These are phyloP conservation scores for Archocentrus centrarchus DNA, from an alignment of 2,113 vertebrate species.

Conservation along the genomic window DNA sequence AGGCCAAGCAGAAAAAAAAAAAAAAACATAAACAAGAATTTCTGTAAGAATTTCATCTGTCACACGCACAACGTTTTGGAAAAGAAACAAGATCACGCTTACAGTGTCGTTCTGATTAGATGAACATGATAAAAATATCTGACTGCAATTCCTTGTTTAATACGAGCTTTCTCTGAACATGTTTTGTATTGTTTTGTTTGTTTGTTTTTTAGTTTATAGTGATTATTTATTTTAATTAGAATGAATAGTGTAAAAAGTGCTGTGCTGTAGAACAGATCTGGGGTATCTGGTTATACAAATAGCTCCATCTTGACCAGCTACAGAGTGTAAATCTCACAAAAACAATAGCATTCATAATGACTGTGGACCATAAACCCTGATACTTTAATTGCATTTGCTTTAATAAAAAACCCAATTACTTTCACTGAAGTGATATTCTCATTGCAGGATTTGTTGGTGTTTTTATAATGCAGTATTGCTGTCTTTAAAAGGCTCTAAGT, in stretches of 20 bases:
- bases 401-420: background rate
- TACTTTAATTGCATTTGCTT: background rate
- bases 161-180: background rate
- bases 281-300: background rate
- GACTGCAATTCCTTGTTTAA: background rate
- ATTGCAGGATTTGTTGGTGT: background rate
- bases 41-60: background rate
- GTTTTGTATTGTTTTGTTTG: background rate
- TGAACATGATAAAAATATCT: background rate
- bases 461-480: no score
- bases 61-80: background rate
- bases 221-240: no score
- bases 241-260: background rate
- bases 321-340: background rate
- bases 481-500: no score
- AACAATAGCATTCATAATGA: background rate
- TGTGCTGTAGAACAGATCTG: background rate
- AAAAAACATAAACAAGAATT: slow-evolving; percentile 8
- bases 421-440: background rate
- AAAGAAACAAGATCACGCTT: background rate
- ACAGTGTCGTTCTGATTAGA: background rate
- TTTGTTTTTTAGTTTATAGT: background rate
- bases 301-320: background rate
- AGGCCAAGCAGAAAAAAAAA: slow-evolving; percentile 3
- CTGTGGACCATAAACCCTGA: background rate